Conservation (phyloP, 2,113 vertebrate species). For the Notiomystis cincta region DNA sequence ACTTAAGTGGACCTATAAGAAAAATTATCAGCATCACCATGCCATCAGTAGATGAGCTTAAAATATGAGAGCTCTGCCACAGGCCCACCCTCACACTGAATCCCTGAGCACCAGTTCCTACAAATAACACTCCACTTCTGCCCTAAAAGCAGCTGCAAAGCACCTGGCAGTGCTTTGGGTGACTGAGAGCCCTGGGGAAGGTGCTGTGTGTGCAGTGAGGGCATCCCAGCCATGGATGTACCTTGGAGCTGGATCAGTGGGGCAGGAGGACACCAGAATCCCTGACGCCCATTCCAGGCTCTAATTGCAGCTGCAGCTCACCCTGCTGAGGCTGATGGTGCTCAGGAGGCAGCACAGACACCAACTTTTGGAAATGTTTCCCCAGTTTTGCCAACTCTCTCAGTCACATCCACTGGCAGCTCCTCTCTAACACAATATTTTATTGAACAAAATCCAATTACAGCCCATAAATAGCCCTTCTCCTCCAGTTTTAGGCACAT, state of each 20-base stretch:
- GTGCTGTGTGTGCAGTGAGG: rapidly evolving
- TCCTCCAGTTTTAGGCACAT: background rate
- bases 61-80: background rate
- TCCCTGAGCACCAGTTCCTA: background rate
- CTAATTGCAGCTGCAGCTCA: background rate
- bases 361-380: background rate
- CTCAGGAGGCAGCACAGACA: background rate
- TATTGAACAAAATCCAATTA: background rate
- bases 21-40: background rate
- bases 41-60: too few relatives aligned
- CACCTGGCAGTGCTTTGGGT: too few relatives aligned
- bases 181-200: background rate
- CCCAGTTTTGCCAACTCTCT: background rate
- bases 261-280: background rate
- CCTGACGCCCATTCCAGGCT: background rate
- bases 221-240: background rate
- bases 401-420: background rate
- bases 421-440: background rate
- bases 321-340: background rate
- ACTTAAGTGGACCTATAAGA: background rate
- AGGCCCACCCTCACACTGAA: rapidly evolving
- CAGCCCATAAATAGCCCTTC: background rate
- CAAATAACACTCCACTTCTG: background rate
- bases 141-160: background rate
- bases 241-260: background rate